A percentile compares a stretch with the other conserved stretches of the same genome.
phyloP scores from a whole-genome alignment of 2,888 invertebrate genomes.

The Meganola albula region DNA sequence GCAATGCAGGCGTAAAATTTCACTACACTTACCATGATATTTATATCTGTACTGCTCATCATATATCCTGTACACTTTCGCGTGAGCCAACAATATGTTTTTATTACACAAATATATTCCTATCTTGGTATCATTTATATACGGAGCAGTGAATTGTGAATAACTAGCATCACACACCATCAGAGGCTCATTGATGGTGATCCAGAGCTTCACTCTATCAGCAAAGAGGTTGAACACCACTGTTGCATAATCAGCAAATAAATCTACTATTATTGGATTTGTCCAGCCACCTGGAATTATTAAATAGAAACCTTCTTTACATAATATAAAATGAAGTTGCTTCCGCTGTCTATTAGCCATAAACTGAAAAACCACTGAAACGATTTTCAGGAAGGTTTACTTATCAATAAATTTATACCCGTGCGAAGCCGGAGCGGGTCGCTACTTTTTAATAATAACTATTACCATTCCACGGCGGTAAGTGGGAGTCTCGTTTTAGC shows the following conservation, averaged over 20 bases:
- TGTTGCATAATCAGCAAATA: slow-evolving; percentile 35
- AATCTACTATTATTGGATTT: not conserved
- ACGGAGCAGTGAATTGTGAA: not conserved
- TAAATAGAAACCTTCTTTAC: too few relatives aligned
- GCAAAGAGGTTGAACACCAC: slow-evolving; percentile 50
- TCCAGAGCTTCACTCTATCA: slow-evolving; percentile 2
- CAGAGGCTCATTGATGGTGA: slow-evolving; percentile 11
- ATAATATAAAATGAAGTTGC: too few relatives aligned
- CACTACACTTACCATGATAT: not conserved
- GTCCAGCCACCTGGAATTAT: slow-evolving; percentile 4
- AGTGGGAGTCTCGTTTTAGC: too few relatives aligned
- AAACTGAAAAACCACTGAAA: too few relatives aligned
- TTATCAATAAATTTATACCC: too few relatives aligned
- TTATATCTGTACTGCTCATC: slow-evolving; percentile 8
- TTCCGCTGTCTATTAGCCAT: too few relatives aligned
- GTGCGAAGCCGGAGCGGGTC: too few relatives aligned
- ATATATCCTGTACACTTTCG: slow-evolving; percentile 12
- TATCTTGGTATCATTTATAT: slow-evolving; percentile 4
- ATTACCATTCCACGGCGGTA: too few relatives aligned
- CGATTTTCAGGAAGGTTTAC: too few relatives aligned
- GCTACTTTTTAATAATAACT: too few relatives aligned
- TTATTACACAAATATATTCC: slow-evolving; percentile 7
- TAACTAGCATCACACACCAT: slow-evolving; percentile 3
- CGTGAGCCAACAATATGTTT: slow-evolving; percentile 9
- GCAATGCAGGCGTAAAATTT: too few relatives aligned